phyloP scores from a whole-genome alignment of 2,113 vertebrate genomes.

The Manacus vitellinus region DNA sequence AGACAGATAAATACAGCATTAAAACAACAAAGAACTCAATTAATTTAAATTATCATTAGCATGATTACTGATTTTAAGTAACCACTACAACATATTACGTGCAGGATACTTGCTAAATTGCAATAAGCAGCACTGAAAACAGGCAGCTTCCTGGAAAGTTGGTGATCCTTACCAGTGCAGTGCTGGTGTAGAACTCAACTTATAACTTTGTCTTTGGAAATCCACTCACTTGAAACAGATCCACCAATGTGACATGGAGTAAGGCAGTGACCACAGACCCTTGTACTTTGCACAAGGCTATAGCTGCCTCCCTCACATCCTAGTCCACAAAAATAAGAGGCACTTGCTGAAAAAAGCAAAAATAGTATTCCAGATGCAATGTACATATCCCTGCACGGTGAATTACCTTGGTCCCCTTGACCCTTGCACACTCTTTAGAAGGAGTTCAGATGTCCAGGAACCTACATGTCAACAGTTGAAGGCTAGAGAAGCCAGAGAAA shows the following conservation, averaged over 20 bases:
- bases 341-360: not conserved
- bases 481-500: not conserved
- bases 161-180: not conserved
- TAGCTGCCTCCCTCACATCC: not conserved
- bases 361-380: not conserved
- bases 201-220: not conserved
- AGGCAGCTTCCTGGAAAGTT: not conserved
- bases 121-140: not conserved
- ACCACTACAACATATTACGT: not conserved
- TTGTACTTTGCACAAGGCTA: not conserved
- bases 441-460: not conserved
- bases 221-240: not conserved
- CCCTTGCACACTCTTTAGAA: not conserved
- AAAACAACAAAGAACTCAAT: not conserved
- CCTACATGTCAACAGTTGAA: not conserved
- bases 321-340: not conserved
- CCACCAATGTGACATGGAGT: not conserved
- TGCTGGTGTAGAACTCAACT: not conserved
- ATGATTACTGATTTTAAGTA: not conserved
- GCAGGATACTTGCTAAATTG: not conserved
- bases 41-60: not conserved
- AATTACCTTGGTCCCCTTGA: not conserved
- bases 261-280: not conserved
- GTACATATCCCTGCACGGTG: fast-evolving
- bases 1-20: not conserved